Percentiles rank a stretch among this genome's conserved stretches.
Evolutionary conservation across 2,797 vertebrate species (phyloP).

Genomic region (Halcyon leucocephala): DNA sequence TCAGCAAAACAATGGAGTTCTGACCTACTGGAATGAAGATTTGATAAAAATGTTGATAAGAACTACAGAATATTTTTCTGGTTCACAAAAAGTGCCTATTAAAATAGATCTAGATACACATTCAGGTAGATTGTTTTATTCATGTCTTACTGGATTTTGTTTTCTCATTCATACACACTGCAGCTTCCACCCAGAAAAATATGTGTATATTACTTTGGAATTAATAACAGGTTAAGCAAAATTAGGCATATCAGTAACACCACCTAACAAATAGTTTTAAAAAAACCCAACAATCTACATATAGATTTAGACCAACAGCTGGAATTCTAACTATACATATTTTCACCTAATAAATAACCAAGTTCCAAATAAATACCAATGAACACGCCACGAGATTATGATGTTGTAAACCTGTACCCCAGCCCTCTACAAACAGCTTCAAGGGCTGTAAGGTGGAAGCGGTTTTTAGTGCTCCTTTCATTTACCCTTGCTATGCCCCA

Average conservation of each 20-base stretch:
- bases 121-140: neutral
- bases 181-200: neutral
- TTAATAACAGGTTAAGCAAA: neutral
- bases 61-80: neutral
- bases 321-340: neutral
- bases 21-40: neutral
- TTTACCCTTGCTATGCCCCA: neutral
- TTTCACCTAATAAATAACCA: neutral
- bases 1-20: constrained; percentile 17
- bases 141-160: neutral
- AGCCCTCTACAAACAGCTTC: neutral
- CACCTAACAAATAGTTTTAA: neutral
- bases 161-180: neutral
- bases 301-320: neutral
- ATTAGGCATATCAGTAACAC: neutral
- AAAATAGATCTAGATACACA: neutral
- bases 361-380: neutral
- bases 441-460: neutral
- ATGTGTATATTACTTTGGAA: neutral
- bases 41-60: neutral
- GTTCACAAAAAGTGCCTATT: neutral
- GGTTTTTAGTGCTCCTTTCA: neutral
- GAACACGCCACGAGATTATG: neutral
- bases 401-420: neutral
- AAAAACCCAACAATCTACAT: neutral